Percentiles rank a stretch among this genome's conserved stretches.
These are phyloP conservation scores for Artemisiospiza belli DNA, from an alignment of 2,113 vertebrate genomes.

Conservation along the genomic window DNA sequence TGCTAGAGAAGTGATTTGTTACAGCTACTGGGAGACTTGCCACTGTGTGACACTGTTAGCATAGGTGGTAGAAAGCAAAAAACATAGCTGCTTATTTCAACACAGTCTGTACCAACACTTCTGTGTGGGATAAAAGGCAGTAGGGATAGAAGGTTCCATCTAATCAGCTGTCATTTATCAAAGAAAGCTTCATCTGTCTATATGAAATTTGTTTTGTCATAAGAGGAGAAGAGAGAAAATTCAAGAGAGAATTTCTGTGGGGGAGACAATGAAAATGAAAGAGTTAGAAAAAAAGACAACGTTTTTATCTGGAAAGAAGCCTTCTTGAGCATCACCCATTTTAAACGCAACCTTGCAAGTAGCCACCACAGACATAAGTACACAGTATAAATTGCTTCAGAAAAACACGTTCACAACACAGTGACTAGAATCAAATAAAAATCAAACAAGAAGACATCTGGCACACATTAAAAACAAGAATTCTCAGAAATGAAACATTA, in stretches of 20 bases:
- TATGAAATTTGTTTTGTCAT: not conserved
- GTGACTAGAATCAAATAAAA: conserved; percentile 47
- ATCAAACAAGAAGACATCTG: conserved; percentile 35
- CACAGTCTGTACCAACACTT: accelerated
- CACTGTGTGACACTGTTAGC: not conserved
- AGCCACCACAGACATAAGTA: conserved; percentile 28
- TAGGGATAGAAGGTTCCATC: not conserved
- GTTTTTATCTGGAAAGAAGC: not conserved
- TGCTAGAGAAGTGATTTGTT: conserved; percentile 29
- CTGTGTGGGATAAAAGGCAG: not conserved
- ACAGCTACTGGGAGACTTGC: not conserved
- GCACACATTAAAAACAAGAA: conserved; percentile 55
- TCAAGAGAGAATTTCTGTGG: not conserved
- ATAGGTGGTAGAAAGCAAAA: conserved; percentile 13
- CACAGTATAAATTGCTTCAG: conserved; percentile 33
- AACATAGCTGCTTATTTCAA: not conserved
- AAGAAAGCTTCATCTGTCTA: not conserved
- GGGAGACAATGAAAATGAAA: not conserved
- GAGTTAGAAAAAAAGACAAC: not conserved
- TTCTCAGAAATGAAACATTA: conserved; percentile 1
- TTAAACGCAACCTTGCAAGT: conserved; percentile 37
- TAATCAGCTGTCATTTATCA: conserved; percentile 23
- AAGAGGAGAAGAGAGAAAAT: conserved; percentile 16
- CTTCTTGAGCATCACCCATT: not conserved
- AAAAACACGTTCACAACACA: conserved; percentile 34